Conservation (phyloP, 1,140 invertebrate species). For the Metaphire vulgaris region DNA sequence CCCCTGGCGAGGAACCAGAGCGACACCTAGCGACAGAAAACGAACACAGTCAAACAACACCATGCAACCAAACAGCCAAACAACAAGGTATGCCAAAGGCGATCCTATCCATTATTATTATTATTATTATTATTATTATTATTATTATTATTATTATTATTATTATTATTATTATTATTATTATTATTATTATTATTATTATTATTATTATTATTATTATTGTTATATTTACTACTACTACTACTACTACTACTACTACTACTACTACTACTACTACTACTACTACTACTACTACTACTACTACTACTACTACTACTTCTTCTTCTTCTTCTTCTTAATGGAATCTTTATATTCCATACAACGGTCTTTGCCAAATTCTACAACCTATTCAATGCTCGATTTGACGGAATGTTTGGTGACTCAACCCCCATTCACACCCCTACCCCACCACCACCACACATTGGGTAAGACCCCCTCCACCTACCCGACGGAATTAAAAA, state of each 20-base stretch:
- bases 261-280: conserved; percentile 2
- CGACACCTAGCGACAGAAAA: background rate
- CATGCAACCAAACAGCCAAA: no score
- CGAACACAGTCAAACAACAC: background rate
- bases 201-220: conserved; percentile 4
- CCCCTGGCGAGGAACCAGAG: background rate
- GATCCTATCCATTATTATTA: background rate
- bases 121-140: conserved; percentile 1
- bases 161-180: conserved; percentile 4
- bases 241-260: conserved; percentile 2
- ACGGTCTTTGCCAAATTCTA: background rate
- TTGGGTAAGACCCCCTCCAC: background rate
- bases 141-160: conserved; percentile 1
- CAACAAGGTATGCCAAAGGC: background rate
- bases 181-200: conserved; percentile 4
- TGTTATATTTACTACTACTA: background rate
- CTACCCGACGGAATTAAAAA: no score
- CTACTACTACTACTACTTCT: background rate
- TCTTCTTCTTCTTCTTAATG: background rate
- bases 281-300: conserved; percentile 3
- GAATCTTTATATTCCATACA: background rate
- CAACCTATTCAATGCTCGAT: no score
- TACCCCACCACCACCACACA: background rate
- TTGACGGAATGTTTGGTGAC: no score
- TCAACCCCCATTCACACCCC: background rate